phyloP scores from a whole-genome alignment of 1,140 invertebrate species.

The Atta texana region DNA sequence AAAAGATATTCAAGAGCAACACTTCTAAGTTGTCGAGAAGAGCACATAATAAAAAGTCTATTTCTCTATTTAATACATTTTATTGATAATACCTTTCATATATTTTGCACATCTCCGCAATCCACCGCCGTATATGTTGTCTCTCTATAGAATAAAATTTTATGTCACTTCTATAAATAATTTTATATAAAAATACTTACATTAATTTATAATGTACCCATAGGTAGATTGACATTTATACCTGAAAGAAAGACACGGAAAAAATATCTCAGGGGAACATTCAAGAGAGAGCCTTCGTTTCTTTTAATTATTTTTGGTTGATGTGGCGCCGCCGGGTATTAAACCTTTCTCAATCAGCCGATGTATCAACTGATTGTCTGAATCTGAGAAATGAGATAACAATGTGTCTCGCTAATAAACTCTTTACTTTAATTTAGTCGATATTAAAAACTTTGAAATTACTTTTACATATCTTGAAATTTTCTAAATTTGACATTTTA shows the following conservation, averaged over 20 bases:
- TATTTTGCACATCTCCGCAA: slow-evolving; percentile 10
- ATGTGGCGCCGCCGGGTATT: slow-evolving; percentile 1
- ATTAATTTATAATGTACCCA: not conserved
- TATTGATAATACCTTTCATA: slow-evolving; percentile 35
- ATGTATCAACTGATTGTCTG: slow-evolving; percentile 27
- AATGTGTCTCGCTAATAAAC: not conserved
- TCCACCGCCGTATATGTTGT: not conserved
- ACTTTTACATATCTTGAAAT: not conserved
- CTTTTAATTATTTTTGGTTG: slow-evolving; percentile 20
- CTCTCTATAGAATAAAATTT: slow-evolving; percentile 9
- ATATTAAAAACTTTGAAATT: not conserved
- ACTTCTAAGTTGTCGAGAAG: not conserved
- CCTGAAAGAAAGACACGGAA: slow-evolving; percentile 31
- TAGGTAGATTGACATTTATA: not conserved
- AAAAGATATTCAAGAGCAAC: not conserved
- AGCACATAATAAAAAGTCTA: slow-evolving; percentile 35
- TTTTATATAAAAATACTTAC: slow-evolving; percentile 37
- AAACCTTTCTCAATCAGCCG: slow-evolving; percentile 8
- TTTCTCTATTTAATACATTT: slow-evolving; percentile 36
- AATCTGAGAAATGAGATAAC: slow-evolving; percentile 8
- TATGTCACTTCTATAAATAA: slow-evolving; percentile 5
- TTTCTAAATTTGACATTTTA: slow-evolving; percentile 3
- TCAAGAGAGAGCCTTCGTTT: not conserved
- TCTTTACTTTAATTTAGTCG: not conserved
- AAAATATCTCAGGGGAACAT: not conserved